Base-by-base conservation (phyloP, 2,888 invertebrate genomes). In the Sturmia bella region DNA sequence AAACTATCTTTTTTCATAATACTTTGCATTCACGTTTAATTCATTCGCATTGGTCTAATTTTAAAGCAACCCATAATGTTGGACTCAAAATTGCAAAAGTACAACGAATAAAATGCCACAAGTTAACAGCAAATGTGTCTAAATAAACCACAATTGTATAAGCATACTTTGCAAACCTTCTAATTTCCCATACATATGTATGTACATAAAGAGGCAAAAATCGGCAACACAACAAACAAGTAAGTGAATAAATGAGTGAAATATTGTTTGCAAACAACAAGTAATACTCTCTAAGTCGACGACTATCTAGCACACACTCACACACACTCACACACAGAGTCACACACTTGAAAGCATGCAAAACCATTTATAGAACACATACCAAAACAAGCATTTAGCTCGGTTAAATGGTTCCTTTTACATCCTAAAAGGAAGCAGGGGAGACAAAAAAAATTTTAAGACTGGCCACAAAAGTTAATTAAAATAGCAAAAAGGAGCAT, bases 401-500 rank as follows among this genome's bases (percentile, higher is more conserved):
- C 27, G 39, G 21, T 41, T 50, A 72, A 41, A 39, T 21, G 21
- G 13, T 64, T 32, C 21, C 24, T 13, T 61, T 63, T 45, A 21
- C 7, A 32, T 17, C 6, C 19, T 39, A 48, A 74, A 7, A 39
- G 21, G 15, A 37, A 24, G 13, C 54, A 68, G 19, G 7, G 39
- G 61, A 50, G 56, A 27, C 5, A 54, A 13, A 52, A 59, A 63
- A 27, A 45, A 54, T 66, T 24, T 70, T 32, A 54, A 70, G 12
- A 69, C 12, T 54, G 59, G 37, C 79, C 82, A 61, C 74, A 79
- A 79, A 78, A 75, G 74, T 82, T 82, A 79, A 82, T 82, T 82
- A 82, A 79, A 82, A 75, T 73, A 73, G 37, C 43, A 69, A 82
- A 78, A n/a, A 82, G 50, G 72, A 32, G 61, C 45, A 59, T 72